Base-by-base conservation (phyloP, 2,888 invertebrate species). In the Heliconius aoede region DNA sequence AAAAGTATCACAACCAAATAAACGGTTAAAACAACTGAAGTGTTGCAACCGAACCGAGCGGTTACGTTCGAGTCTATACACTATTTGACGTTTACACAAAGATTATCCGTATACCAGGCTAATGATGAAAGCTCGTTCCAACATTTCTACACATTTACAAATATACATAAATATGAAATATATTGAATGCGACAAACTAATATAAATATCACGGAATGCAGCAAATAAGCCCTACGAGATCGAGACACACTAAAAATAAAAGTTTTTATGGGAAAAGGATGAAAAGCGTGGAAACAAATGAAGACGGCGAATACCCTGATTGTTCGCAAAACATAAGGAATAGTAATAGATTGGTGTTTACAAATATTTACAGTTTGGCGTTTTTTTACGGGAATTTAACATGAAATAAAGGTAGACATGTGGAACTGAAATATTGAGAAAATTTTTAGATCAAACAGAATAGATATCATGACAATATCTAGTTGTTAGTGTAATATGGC, bases 61-160 rank as follows among this genome's bases (percentile, higher is more conserved):
- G 83, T 85, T 76, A 83, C 83, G 83, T 86, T 82, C 83, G 1
- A 11, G 36, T 84, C 87, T 89, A 89, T 88, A 84, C 78, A 83
- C 88, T 91, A 91, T 88, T 82, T 72, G 72, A 80, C 79, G 81
- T 80, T 77, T 76, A 81, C 80, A 81, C 82, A 83, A 80, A 79
- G 69, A 76, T 73, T 80, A 80, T 81, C 82, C 82, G 82, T 84
- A 92, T 91, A 93, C 91, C 89, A 88, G 90, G 91, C 92, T 92
- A 92, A 89, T 88, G 91, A 91, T 75, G 78, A 92, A 92, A 94
- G 94, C 94, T 93, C 93, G 87, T 89, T 90, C 87, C 87, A 91
- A 91, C 88, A 88, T 89, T 86, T 87, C 92, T 92, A 93, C 89
- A 85, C 85, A 89, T 88, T 87, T 77, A 81, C 75, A 76, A 80